A percentile compares a stretch with the other conserved stretches of the same genome.
These are phyloP conservation scores for Microctenopoma lineatum DNA, from an alignment of 2,797 vertebrate species.

Conservation along the genomic window DNA sequence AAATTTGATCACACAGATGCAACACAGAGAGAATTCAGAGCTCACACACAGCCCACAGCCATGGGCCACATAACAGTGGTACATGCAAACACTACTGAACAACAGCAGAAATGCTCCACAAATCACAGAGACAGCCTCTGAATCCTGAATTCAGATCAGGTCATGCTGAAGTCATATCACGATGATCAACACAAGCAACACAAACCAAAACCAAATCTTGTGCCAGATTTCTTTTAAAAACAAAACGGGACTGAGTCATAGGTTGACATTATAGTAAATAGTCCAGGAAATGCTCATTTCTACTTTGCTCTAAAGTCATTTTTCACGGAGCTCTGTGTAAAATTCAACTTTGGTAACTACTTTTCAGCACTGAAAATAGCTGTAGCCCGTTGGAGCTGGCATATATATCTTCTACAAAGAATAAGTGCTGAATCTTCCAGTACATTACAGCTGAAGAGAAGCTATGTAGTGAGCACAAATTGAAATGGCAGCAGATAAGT, in stretches of 20 bases:
- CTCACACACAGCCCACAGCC: too few relatives aligned
- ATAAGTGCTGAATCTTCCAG: slow-evolving; percentile 63
- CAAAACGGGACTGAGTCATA: too few relatives aligned
- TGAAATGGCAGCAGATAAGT: slow-evolving; percentile 78
- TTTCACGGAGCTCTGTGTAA: slow-evolving; percentile 21
- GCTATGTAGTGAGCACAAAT: slow-evolving; percentile 73
- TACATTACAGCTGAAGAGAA: slow-evolving; percentile 61
- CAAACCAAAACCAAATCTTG: background rate
- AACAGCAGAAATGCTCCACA: slow-evolving; percentile 26
- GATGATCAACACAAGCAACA: background rate
- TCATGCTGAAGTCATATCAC: slow-evolving; percentile 8
- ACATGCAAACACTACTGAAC: slow-evolving; percentile 54
- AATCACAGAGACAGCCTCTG: slow-evolving; percentile 19
- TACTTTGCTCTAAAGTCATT: slow-evolving; percentile 20
- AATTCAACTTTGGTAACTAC: slow-evolving; percentile 34
- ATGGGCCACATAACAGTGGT: slow-evolving; percentile 36
- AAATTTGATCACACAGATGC: background rate
- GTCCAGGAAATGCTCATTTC: slow-evolving; percentile 5
- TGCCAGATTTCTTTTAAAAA: background rate
- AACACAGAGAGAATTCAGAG: too few relatives aligned
- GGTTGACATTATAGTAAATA: slow-evolving; percentile 20
- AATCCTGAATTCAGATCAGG: slow-evolving; percentile 22
- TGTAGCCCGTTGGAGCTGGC: slow-evolving; percentile 39
- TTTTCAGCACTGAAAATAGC: slow-evolving; percentile 25
- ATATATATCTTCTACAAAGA: slow-evolving; percentile 45